Evolutionary conservation across 2,888 invertebrate genomes (phyloP), one percentile per base, ranked within the genome.

Genomic region (Rhorus exstirpatorius): DNA sequence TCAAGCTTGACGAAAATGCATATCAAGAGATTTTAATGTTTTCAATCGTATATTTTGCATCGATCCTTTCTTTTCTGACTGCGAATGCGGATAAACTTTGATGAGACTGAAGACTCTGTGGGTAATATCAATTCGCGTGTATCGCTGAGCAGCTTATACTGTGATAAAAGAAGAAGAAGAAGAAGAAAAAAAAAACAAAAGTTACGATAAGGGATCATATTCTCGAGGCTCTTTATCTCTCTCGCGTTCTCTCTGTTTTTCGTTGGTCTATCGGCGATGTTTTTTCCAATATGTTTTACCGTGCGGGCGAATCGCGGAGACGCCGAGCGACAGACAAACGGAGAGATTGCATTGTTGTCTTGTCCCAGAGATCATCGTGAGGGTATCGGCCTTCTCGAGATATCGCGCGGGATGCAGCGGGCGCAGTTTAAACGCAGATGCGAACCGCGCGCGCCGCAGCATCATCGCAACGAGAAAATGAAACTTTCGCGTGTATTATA

Each of bases 331-430:
- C n/a, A 88, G 87, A 84, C 87, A 80, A 84, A 80, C 71, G 88
- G 88, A 88, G 88, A 88, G 92, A 92, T 92, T 92, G 90, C 89
- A 92, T 92, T 92, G 92, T 92, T 92, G 92, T 92, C 92, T 92
- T 92, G 92, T 92, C 91, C 92, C 88, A 89, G 91, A 92, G 91
- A 92, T 92, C 91, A 91, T 89, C 88, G 88, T 86, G 92, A 92
- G 92, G 92, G 91, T 92, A 92, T 92, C 92, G 89, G 92, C 89
- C 91, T 88, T 87, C 88, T 83, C 86, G 85, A 86, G 91, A 90
- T 92, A 92, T 90, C 89, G n/a, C n/a, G n/a, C n/a, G 85, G 83
- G 74, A 79, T 76, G 78, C 78, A 72, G 35, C 70, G 26, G 68
- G 63, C 67, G 44, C 71, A 70, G 67, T 81, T 78, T 74, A 74